Conservation (phyloP, 1,140 invertebrate species). For the Magallana gigas region DNA sequence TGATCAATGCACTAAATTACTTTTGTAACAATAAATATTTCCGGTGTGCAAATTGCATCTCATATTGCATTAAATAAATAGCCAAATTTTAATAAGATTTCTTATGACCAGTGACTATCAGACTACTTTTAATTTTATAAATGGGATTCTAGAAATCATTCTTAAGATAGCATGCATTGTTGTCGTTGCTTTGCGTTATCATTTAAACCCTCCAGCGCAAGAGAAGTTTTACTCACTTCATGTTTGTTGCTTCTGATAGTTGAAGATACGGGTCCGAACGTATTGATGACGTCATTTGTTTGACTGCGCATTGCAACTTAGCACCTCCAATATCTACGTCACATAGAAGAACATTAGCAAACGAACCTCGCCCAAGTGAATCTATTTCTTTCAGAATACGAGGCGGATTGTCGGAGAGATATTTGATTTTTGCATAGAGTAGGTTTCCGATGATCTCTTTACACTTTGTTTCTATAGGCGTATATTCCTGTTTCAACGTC, state of each 20-base stretch:
- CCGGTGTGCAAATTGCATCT: too few relatives aligned
- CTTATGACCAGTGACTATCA: too few relatives aligned
- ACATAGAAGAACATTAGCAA: conserved; percentile 54
- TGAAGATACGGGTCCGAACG: conserved; percentile 53
- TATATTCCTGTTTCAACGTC: conserved; percentile 50
- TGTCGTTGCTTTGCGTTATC: too few relatives aligned
- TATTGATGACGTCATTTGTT: conserved; percentile 46
- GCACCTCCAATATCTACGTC: conserved; percentile 28
- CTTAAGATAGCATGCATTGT: too few relatives aligned
- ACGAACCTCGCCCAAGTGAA: conserved; percentile 53
- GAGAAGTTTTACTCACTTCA: conserved; percentile 34
- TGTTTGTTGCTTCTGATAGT: conserved; percentile 54
- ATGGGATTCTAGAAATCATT: too few relatives aligned
- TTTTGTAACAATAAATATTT: too few relatives aligned
- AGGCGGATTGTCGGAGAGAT: conserved; percentile 49
- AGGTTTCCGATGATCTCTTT: conserved; percentile 54
- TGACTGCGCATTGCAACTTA: conserved; percentile 51
- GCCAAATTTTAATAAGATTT: too few relatives aligned
- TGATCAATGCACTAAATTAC: too few relatives aligned
- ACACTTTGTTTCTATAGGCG: conserved; percentile 49
- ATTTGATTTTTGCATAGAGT: conserved; percentile 49
- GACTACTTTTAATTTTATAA: too few relatives aligned
- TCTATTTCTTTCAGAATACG: conserved; percentile 37
- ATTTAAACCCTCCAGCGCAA: too few relatives aligned
- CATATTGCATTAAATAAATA: too few relatives aligned